Base-by-base conservation (phyloP, 2,797 vertebrate species). In the Centroberyx gerrardi region DNA sequence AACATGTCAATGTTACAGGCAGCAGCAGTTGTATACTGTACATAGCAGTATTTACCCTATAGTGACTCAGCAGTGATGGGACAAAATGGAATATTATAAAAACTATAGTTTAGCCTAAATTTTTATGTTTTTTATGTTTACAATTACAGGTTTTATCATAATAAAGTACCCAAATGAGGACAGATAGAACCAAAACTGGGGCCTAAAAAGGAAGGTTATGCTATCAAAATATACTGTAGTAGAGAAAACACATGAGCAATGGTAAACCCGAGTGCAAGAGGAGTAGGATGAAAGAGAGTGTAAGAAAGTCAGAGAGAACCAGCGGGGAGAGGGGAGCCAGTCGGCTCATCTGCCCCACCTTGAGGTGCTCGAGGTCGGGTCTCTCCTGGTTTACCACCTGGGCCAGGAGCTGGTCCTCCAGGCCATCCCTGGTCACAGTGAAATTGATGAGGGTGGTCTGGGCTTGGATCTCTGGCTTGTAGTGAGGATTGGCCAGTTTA, bases 391-490 rank as follows among this genome's bases (percentile, higher is more conserved):
- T 93, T 44, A 96, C 94, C 68, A 95, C 95, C 80, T 95, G 93
- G 31, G 90, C 89, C 8, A 95, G 87, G 15, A 97, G 92, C 82
- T 96, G 95, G 88, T 95, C 93, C 91, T 96, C 94, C 74, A 95
- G 88, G 0, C 80, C 90, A 13, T 94, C 93, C 15, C 29, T 27
- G 71, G 91, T 95, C 75, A 96, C 92, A 3, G 85, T 93, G 44
- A 96, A 95, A 79, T 95, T 94, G 66, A 94, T 95, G 72, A 93
- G 93, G 27, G 92, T 95, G 64, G 94, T 95, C 85, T 94, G 94
- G 22, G 95, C 94, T 77, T 95, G 94, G 62, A 95, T 95, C 90
- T 96, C 93, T 7, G 92, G 90, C 74, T 96, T 95, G 75, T 95
- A 95, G 79, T 94, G 90, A 27, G 90, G 93, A 75, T 93, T 95